Conservation (phyloP, 2,113 vertebrate genomes). For the Lycaon pictus region DNA sequence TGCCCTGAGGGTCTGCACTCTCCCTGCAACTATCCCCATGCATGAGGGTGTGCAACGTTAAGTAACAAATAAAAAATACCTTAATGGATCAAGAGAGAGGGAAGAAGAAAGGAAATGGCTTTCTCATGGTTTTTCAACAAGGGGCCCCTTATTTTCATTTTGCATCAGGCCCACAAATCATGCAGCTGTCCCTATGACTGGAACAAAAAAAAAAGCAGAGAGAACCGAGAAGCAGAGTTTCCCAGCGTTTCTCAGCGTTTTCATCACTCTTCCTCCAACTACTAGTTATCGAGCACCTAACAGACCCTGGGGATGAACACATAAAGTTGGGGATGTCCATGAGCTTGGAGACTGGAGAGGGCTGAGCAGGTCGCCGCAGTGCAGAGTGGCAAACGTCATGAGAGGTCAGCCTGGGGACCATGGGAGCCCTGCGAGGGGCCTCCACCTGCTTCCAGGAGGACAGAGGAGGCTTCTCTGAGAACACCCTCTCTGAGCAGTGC, state of each 20-base stretch:
- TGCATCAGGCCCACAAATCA: background rate
- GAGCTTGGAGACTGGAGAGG: background rate
- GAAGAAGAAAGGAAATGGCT: background rate
- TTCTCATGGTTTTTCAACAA: background rate
- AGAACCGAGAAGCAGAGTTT: background rate
- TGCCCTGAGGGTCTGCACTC: background rate
- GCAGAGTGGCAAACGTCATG: background rate
- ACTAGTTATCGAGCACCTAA: background rate
- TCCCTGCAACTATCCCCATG: background rate
- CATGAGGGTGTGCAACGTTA: background rate
- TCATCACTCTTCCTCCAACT: conserved; percentile 19
- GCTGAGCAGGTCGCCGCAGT: background rate
- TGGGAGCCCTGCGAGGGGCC: background rate
- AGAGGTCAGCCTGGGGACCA: background rate
- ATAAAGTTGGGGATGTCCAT: background rate
- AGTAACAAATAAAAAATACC: background rate
- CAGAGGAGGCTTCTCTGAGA: background rate
- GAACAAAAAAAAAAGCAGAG: background rate
- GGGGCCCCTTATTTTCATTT: background rate
- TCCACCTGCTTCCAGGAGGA: background rate
- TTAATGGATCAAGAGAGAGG: background rate
- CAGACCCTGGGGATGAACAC: background rate
- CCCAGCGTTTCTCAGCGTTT: conserved; percentile 5
- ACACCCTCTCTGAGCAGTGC: background rate
- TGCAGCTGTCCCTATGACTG: background rate